These are phyloP conservation scores for Syritta pipiens DNA, from an alignment of 2,888 invertebrate genomes.

Conservation along the genomic window DNA sequence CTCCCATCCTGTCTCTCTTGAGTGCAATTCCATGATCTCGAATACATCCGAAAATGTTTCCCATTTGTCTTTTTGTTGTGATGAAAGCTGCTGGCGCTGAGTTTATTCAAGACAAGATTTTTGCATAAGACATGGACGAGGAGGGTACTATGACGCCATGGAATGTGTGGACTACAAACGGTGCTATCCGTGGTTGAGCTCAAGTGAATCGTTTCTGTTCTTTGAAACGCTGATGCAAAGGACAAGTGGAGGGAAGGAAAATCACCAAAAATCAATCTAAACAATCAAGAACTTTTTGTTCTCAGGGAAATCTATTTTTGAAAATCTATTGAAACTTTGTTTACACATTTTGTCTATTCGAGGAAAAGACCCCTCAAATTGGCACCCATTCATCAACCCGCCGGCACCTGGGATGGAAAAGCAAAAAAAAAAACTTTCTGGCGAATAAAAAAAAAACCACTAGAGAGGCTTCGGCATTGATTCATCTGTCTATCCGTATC, in stretches of 20 bases:
- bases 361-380: conserved; percentile 40
- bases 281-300: conserved; percentile 28
- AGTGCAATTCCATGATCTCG: conserved; percentile 18
- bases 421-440: conserved; percentile 15
- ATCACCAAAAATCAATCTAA: conserved; percentile 27
- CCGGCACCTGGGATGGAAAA: conserved; percentile 24
- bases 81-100: conserved; percentile 35
- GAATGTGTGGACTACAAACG: conserved; percentile 16
- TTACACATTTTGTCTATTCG: conserved; percentile 27
- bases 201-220: neutral
- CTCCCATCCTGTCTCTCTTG: conserved; percentile 16
- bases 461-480: conserved; percentile 21
- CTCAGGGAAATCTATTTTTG: neutral
- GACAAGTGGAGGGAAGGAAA: neutral
- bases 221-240: neutral
- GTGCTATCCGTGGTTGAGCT: conserved; percentile 33
- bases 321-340: conserved; percentile 31
- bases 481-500: conserved; percentile 48
- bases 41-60: conserved; percentile 40
- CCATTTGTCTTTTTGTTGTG: conserved; percentile 41
- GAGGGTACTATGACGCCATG: neutral
- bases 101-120: conserved; percentile 16
- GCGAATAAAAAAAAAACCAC: conserved; percentile 14
- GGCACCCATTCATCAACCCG: conserved; percentile 39
- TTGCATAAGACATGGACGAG: neutral